Evolutionary conservation across 1,140 invertebrate genomes (phyloP).

Genomic region (Saccostrea cuccullata): DNA sequence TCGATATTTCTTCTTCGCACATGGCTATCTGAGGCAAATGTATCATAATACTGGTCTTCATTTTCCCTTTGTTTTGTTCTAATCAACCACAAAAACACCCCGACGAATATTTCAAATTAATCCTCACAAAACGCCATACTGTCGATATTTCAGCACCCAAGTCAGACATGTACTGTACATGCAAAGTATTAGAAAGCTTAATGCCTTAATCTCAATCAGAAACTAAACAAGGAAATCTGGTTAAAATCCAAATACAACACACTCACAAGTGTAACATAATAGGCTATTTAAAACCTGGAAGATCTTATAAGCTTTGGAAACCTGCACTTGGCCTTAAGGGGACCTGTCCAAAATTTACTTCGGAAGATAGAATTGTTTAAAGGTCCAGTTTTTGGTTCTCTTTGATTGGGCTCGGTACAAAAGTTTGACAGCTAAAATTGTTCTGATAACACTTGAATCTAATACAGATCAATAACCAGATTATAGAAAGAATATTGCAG

Average conservation of each 20-base stretch:
- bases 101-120: not conserved
- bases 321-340: not conserved
- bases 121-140: not conserved
- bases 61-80: not conserved
- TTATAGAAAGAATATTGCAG: slow-evolving; percentile 6
- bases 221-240: slow-evolving; percentile 33
- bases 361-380: slow-evolving; percentile 22
- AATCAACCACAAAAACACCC: not conserved
- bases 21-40: slow-evolving; percentile 15
- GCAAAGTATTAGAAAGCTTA: not conserved
- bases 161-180: not conserved
- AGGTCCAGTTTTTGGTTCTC: not conserved
- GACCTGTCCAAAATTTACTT: slow-evolving; percentile 15
- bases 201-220: slow-evolving; percentile 34
- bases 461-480: slow-evolving; percentile 16
- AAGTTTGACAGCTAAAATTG: slow-evolving; percentile 25
- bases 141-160: not conserved
- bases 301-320: slow-evolving; percentile 14
- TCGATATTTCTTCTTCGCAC: not conserved
- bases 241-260: slow-evolving; percentile 36
- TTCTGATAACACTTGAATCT: slow-evolving; percentile 22
- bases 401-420: not conserved
- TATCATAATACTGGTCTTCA: slow-evolving; percentile 32
- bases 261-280: slow-evolving; percentile 20
- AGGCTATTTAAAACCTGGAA: not conserved